phyloP scores from a whole-genome alignment of 2,113 vertebrate genomes.

The Scortum barcoo region DNA sequence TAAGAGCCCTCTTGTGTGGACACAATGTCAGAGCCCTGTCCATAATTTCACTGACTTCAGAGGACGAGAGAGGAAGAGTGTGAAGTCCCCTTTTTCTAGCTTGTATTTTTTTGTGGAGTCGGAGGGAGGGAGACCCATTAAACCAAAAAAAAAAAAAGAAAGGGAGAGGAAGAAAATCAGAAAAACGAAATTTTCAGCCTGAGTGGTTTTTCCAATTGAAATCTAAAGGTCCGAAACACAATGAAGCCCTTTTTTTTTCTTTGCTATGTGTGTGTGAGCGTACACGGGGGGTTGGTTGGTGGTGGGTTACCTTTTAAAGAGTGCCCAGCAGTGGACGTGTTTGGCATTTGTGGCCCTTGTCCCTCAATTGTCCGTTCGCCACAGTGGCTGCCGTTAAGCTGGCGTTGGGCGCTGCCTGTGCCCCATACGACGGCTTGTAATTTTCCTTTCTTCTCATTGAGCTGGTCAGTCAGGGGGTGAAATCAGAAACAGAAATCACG shows the following conservation, averaged over 20 bases:
- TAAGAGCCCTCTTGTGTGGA: slow-evolving; percentile 57
- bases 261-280: slow-evolving; percentile 24
- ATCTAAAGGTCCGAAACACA: slow-evolving; percentile 78
- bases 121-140: slow-evolving; percentile 64
- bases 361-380: slow-evolving; percentile 76
- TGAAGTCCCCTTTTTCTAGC: slow-evolving; percentile 49
- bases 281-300: slow-evolving; percentile 56
- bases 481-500: slow-evolving; percentile 74
- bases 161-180: slow-evolving; percentile 74
- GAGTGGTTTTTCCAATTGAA: slow-evolving; percentile 81
- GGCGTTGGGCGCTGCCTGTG: slow-evolving; percentile 38
- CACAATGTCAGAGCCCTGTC: slow-evolving; percentile 67
- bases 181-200: slow-evolving; percentile 82
- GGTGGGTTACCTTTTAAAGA: slow-evolving; percentile 76
- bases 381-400: slow-evolving; percentile 71
- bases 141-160: slow-evolving; percentile 60
- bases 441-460: slow-evolving; percentile 26
- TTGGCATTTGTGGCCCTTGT: slow-evolving; percentile 84
- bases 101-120: slow-evolving; percentile 53
- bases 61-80: slow-evolving; percentile 49
- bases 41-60: slow-evolving; percentile 72
- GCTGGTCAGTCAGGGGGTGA: slow-evolving; percentile 42
- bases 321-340: slow-evolving; percentile 86
- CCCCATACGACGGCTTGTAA: slow-evolving; percentile 39
- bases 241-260: slow-evolving; percentile 57